phyloP scores from a whole-genome alignment of 53 echinoderm and acorn worm genomes.

The Glandiceps talaboti region DNA sequence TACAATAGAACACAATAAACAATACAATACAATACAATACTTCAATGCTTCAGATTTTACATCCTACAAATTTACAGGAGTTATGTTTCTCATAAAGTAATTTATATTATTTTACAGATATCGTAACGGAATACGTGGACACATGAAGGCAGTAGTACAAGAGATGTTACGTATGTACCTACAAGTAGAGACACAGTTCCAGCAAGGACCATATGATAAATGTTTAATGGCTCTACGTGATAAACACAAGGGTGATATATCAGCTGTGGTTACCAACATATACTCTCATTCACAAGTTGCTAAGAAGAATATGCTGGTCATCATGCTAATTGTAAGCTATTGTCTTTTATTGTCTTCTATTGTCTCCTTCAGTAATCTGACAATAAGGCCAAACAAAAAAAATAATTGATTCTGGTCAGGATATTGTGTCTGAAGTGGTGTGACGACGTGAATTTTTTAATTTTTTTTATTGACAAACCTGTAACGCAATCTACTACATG shows the following conservation, averaged over 20 bases:
- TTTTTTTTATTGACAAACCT: neutral
- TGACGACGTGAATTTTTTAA: neutral
- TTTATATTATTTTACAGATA: too few species aligned
- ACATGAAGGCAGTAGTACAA: conserved; percentile 94
- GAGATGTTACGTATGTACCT: conserved; percentile 66
- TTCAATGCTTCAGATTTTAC: too few species aligned
- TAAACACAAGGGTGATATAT: conserved; percentile 81
- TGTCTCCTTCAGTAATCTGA: too few species aligned
- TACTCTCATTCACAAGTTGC: conserved; percentile 77
- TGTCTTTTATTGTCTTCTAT: neutral
- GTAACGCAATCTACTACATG: too few species aligned
- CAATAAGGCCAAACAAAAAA: too few species aligned
- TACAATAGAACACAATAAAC: too few species aligned
- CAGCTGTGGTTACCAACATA: conserved; percentile 60
- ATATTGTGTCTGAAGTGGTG: too few species aligned
- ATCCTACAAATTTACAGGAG: too few species aligned
- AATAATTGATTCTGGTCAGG: neutral
- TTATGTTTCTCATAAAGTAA: too few species aligned
- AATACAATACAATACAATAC: too few species aligned
- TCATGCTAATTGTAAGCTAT: conserved; percentile 83
- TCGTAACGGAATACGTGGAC: conserved; percentile 94
- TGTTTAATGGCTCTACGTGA: conserved; percentile 71
- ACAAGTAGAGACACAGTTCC: conserved; percentile 72
- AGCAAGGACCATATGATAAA: conserved; percentile 94
- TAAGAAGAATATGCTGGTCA: conserved; percentile 79